Percentiles rank a stretch among this genome's conserved stretches.
These are phyloP conservation scores for Cryptus viduatorius DNA, from an alignment of 2,888 invertebrate species.

Conservation along the genomic window DNA sequence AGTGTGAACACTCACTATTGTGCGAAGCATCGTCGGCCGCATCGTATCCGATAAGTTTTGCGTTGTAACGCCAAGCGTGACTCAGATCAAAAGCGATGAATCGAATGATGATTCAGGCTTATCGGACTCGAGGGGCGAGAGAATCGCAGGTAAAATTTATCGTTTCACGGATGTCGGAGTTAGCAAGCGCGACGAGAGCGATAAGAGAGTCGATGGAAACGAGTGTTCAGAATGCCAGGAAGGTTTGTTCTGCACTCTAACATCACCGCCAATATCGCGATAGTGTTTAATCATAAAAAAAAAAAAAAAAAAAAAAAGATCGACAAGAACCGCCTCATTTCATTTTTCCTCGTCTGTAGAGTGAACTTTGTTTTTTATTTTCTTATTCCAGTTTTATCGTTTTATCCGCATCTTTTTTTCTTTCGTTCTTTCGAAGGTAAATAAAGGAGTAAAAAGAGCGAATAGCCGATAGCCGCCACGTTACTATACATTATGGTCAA, in stretches of 20 bases:
- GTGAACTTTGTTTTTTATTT: not conserved
- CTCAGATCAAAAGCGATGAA: constrained; percentile 55
- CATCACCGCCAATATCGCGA: constrained; percentile 52
- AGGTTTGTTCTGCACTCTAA: constrained; percentile 63
- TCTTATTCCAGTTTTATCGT: not conserved
- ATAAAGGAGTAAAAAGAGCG: not conserved
- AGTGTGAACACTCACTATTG: constrained; percentile 16
- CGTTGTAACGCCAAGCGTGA: constrained; percentile 13
- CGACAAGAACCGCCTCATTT: not conserved
- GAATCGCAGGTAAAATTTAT: constrained; percentile 57
- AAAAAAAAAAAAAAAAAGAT: constrained; percentile 36
- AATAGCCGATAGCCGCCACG: too few relatives aligned
- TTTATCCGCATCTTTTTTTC: too few relatives aligned
- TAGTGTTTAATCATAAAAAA: constrained; percentile 45
- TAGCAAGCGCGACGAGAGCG: constrained; percentile 36
- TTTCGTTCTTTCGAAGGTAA: not conserved
- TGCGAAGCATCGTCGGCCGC: not conserved
- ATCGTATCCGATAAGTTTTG: not conserved
- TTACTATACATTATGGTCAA: too few relatives aligned
- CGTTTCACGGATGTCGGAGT: constrained; percentile 32
- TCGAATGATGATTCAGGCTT: constrained; percentile 55
- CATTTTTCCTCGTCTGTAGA: not conserved
- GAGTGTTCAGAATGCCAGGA: constrained; percentile 32
- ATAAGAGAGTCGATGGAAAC: constrained; percentile 25
- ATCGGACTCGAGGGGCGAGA: constrained; percentile 40